Base-by-base conservation (phyloP, 2,888 invertebrate genomes). In the Folsomia manolachei region DNA sequence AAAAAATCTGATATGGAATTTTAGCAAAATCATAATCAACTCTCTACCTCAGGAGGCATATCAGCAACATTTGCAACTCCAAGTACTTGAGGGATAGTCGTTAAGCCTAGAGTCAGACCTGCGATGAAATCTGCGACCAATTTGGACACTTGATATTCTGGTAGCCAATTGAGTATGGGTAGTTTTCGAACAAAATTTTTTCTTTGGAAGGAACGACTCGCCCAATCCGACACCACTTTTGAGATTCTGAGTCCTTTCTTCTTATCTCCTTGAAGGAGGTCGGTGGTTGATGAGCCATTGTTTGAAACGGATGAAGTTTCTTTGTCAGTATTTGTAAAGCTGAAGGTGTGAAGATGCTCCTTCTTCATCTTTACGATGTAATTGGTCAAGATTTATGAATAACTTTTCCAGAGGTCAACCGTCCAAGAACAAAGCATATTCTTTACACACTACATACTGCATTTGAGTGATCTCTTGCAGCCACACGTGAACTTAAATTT, bases 61-160 rank as follows among this genome's bases (percentile, higher is more conserved):
- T 83, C 83, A 60, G 85, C 86, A n/a, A 86, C 81, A 63, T 82
- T 81, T 21, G 86, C 85, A 75, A 85, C 84, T 14, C 86, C 86
- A 74, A 86, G 80, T 1, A 84, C 85, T 81, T 86, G 86, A 2
- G 86, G 86, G 18, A 86, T 84, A 21, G 86, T 85, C 0, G 85
- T 86, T 61, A 86, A 82, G 0, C 84, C 86, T 1, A 86, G 85
- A 0, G 86, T 85, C 52, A 86, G 75, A 21, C 86, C 86, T 19
- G 86, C 86, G 61, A 86, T 83, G 19, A 85, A 24, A 76, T 86
- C 86, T 39, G 84, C 83, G 74, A 84, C 82, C n/a, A 85, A 78
- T 72, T 83, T 82, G 18, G 81, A 78, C 7, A 82, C 72, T 67
- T 83, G 83, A 81, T 83, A 83, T 23, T 80, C 74, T 2, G 82